Evolutionary conservation across 1,140 invertebrate genomes (phyloP).

Genomic region (Procambarus virginalis): DNA sequence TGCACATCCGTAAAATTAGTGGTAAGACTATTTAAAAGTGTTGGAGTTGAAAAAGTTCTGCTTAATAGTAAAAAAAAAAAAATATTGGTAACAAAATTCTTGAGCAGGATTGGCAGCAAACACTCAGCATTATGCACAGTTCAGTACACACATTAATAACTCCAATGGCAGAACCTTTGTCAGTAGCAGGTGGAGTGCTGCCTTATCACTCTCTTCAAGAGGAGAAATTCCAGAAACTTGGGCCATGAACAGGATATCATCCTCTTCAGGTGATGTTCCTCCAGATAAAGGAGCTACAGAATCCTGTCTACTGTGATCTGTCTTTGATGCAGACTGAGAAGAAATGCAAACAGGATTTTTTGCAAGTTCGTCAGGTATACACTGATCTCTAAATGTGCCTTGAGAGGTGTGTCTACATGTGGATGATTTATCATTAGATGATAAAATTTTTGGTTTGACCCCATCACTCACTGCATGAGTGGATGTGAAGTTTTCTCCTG

Average conservation of each 20-base stretch:
- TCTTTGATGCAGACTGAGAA: background rate
- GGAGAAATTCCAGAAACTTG: background rate
- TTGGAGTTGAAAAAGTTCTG: no score
- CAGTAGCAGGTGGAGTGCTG: conserved; percentile 11
- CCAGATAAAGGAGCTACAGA: background rate
- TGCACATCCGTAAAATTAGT: conserved; percentile 1
- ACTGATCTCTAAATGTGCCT: background rate
- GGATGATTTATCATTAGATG: background rate
- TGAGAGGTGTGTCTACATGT: background rate
- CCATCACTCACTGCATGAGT: background rate
- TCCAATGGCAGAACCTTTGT: conserved; percentile 21
- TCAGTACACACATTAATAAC: conserved; percentile 3
- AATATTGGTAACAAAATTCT: conserved; percentile 14
- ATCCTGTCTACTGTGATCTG: background rate
- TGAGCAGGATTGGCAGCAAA: conserved; percentile 37
- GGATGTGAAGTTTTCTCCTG: background rate
- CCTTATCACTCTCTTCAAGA: conserved; percentile 12
- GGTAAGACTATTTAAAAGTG: background rate
- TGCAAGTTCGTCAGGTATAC: background rate
- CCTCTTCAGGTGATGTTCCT: background rate
- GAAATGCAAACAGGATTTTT: background rate
- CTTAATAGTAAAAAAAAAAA: background rate
- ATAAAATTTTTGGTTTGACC: background rate
- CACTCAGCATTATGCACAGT: conserved; percentile 24
- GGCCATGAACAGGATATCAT: background rate